Base-by-base conservation (phyloP, 2,797 vertebrate species). In the Argentina silus region DNA sequence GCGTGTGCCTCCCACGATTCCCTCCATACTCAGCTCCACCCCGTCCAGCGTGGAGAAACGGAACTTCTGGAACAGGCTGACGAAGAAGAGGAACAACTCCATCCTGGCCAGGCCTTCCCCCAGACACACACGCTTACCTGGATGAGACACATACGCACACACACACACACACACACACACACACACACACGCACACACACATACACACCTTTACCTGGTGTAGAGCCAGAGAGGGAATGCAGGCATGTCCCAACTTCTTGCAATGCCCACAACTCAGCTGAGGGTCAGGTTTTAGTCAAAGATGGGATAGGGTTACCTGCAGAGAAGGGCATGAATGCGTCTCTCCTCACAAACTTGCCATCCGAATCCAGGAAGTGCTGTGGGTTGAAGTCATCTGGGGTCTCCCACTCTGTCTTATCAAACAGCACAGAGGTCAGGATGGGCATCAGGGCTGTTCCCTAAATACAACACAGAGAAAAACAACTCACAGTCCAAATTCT, bases 311-410 rank as follows among this genome's bases (percentile, higher is more conserved):
- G 7, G 67, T 93, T 85, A 97, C 96, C 96, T 63, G 88, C n/a
- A 70, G 96, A 96, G 82, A 97, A 97, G 6, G 96, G 93, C 23
- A 96, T 0, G 67, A 97, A 97, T 1, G 83, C 73, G 0, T 95
- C 95, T 0, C 79, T 92, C 80, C 88, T 96, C 74, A 87, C 81
- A 85, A 97, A 95, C 73, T 88, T 91, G 3, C 95, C 95, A 0
- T 94, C 88, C 1, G 84, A 75, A 72, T 96, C 92, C 53, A 97
- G 89, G 79, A 97, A 97, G 84, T 97, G 95, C 62, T 74, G 85
- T 0, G 96, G 96, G 80, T 96, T 96, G 78, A 97, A 98, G 0
- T 43, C 65, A 36, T 94, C 21, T 0, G 96, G 95, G 0, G 92
- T 95, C 78, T 95, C 90, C 95, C 96, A 97, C 56, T 94, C 93